Percentiles rank a stretch among this genome's conserved stretches.
These are phyloP conservation scores for Monoplex corrugatus DNA, from an alignment of 2,888 invertebrate genomes.

Conservation along the genomic window DNA sequence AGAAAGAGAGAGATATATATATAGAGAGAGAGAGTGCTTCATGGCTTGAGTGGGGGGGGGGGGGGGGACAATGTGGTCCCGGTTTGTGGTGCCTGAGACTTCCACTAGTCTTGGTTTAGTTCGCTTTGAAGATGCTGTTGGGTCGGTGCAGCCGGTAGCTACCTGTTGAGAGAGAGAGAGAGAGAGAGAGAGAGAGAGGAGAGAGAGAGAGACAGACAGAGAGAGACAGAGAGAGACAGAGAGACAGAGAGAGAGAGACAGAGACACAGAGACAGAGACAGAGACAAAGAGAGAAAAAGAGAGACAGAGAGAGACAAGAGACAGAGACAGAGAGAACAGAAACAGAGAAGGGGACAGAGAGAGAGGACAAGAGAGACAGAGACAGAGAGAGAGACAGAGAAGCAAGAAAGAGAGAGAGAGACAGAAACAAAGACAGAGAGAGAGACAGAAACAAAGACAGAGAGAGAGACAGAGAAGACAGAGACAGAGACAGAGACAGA, in stretches of 20 bases:
- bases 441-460: too few species aligned
- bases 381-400: neutral
- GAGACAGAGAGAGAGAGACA: neutral
- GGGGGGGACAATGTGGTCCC: neutral
- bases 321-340: neutral
- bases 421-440: neutral
- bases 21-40: neutral
- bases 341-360: neutral
- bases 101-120: too few species aligned
- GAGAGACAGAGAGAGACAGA: neutral
- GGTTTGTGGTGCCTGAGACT: too few species aligned
- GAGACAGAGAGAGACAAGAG: neutral
- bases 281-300: neutral
- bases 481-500: too few species aligned
- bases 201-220: neutral
- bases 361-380: neutral
- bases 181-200: neutral
- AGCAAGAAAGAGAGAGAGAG: neutral
- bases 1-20: neutral
- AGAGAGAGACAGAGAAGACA: too few species aligned
- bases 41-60: neutral
- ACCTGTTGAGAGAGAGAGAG: neutral
- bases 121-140: neutral
- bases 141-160: neutral
- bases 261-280: neutral